A percentile compares a stretch with the other conserved stretches of the same genome.
These are phyloP conservation scores for Pantherophis guttatus DNA, from an alignment of 2,113 vertebrate genomes.

Conservation along the genomic window DNA sequence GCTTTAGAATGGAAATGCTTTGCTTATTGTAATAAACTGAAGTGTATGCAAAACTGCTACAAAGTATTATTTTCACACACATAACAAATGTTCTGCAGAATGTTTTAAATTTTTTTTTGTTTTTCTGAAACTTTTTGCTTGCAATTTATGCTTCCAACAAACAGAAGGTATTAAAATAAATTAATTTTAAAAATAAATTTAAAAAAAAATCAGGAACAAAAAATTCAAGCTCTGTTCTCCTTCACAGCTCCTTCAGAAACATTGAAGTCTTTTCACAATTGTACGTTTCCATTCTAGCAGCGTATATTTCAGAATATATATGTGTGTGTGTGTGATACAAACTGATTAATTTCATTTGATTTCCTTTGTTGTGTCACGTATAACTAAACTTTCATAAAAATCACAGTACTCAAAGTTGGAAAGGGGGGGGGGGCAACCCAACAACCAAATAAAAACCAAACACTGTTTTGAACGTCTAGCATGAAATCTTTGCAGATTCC, in stretches of 20 bases:
- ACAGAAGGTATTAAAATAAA: background rate
- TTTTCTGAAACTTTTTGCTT: background rate
- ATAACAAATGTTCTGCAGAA: background rate
- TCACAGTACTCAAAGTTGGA: background rate
- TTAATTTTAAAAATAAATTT: background rate
- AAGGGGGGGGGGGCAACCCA: background rate
- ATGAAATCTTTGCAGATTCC: conserved; percentile 40
- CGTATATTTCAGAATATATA: background rate
- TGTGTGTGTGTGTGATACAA: background rate
- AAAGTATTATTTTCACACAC: background rate
- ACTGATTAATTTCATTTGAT: conserved; percentile 3
- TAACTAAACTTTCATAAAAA: background rate
- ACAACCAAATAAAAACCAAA: conserved; percentile 23
- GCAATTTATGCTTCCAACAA: background rate
- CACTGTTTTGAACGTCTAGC: conserved; percentile 28
- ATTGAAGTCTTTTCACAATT: background rate
- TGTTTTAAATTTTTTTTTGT: background rate
- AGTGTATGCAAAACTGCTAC: background rate
- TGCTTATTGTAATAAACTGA: background rate
- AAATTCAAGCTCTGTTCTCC: background rate
- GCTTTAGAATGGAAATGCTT: background rate
- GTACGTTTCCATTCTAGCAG: background rate
- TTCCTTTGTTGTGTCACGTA: background rate
- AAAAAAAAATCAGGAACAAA: background rate
- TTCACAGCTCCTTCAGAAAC: background rate